A percentile compares a stretch with the other conserved stretches of the same genome.
phyloP scores from a whole-genome alignment of 2,797 vertebrate genomes.

The Euphonia xanthogaster region DNA sequence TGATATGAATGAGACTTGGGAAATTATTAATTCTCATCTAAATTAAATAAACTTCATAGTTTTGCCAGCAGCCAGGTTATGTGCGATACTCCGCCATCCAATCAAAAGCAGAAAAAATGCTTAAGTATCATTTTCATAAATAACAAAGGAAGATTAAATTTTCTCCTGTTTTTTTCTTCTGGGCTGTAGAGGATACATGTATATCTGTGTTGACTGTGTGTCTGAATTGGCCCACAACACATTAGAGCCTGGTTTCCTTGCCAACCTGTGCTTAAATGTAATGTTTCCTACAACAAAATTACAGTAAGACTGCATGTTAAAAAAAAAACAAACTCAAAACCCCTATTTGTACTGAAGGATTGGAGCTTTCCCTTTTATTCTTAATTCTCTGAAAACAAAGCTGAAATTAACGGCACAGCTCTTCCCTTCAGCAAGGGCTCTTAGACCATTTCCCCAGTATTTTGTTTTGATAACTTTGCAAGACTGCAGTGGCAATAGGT shows the following conservation, averaged over 20 bases:
- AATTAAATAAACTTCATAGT: not conserved
- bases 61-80: not conserved
- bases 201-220: not conserved
- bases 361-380: not conserved
- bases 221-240: not conserved
- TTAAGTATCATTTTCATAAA: not conserved
- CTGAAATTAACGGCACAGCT: not conserved
- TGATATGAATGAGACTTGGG: not conserved
- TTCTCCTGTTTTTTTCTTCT: not conserved
- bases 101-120: not conserved
- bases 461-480: not conserved
- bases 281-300: conserved; percentile 36
- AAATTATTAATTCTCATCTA: not conserved
- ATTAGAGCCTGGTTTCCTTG: conserved; percentile 36
- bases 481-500: not conserved
- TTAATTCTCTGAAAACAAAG: not conserved
- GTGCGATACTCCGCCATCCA: not conserved
- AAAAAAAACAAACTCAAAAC: not conserved
- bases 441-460: not conserved
- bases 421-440: not conserved
- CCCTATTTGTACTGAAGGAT: not conserved
- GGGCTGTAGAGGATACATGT: not conserved
- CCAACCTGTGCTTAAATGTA: conserved; percentile 29
- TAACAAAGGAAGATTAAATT: not conserved
- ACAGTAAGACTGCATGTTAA: not conserved